Conservation (phyloP, 2,113 vertebrate genomes). For the Ceyx cyanopectus region DNA sequence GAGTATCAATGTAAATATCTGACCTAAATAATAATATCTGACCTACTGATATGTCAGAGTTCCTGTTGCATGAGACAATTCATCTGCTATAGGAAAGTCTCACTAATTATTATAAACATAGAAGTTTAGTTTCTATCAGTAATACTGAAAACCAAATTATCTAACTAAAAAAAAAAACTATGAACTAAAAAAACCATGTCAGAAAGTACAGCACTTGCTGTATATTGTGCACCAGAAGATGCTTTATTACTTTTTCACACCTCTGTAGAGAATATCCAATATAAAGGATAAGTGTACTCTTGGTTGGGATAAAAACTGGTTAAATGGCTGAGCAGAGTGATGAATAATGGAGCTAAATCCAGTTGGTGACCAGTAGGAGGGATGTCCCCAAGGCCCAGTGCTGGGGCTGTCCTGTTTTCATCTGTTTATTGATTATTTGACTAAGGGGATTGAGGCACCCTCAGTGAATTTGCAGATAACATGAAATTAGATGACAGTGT, state of each 20-base stretch:
- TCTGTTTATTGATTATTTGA: too few species aligned
- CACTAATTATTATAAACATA: background rate
- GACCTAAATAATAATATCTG: background rate
- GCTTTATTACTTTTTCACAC: background rate
- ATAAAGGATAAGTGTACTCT: background rate
- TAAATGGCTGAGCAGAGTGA: too few species aligned
- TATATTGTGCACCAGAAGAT: background rate
- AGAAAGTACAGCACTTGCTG: background rate
- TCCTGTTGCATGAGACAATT: background rate
- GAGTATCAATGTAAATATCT: background rate
- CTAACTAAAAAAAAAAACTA: background rate
- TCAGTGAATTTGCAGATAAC: too few species aligned
- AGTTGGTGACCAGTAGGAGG: too few species aligned
- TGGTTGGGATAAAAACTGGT: too few species aligned
- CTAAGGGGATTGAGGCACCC: too few species aligned
- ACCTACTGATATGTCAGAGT: background rate
- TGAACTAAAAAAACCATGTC: background rate
- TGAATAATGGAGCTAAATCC: too few species aligned
- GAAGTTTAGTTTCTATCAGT: background rate
- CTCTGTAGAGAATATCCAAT: background rate
- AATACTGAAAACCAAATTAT: background rate
- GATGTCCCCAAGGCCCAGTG: too few species aligned
- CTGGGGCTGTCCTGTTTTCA: too few species aligned
- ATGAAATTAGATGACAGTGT: too few species aligned
- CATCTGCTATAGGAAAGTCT: background rate